Evolutionary conservation across 2,113 vertebrate species (phyloP), one percentile per base, ranked within the genome.

Genomic region (Nannobrachium achirus): DNA sequence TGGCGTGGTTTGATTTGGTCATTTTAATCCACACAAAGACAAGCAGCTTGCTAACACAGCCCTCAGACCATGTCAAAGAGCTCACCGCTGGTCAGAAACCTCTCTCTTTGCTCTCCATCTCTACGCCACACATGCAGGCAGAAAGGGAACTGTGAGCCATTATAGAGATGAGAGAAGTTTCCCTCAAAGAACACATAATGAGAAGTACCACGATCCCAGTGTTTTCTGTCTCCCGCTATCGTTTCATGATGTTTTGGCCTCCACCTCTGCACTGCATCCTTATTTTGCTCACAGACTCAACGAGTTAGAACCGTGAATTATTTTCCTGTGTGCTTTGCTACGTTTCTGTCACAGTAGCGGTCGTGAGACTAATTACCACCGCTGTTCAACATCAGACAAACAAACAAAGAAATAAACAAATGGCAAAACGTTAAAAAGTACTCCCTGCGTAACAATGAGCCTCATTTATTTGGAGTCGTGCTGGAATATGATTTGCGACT

Each of bases 401-500:
- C 42, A 71, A 72, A 82, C 56, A 78, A 84, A 82, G 78, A 82
- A 79, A 80, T 65, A 78, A 83, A 73, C 71, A 70, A 61, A 73
- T 46, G 67, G 68, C 82, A 82, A n/a, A 86, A 81, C 71, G 79
- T 77, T 63, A 76, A 89, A 89, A 84, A 57, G 50, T 71, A 84
- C 84, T 84, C 82, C 55, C 68, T 19, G 70, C 76, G 75, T 79
- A 81, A 8, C 75, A 83, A 62, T 66, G 75, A 84, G 86, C 75
- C 78, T 86, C 75, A 83, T 89, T 89, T 91, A 84, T 87, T 88
- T 82, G 40, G 63, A 74, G 66, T 77, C 78, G 70, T 86, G 76
- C 80, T 83, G 78, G 69, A 84, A 71, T 20, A 50, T 88, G 84
- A 90, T 89, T 90, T 84, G 84, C 85, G 83, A 62, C 72, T 75